Evolutionary conservation across 2,113 vertebrate species (phyloP).

Genomic region (Thinocorus orbignyianus): DNA sequence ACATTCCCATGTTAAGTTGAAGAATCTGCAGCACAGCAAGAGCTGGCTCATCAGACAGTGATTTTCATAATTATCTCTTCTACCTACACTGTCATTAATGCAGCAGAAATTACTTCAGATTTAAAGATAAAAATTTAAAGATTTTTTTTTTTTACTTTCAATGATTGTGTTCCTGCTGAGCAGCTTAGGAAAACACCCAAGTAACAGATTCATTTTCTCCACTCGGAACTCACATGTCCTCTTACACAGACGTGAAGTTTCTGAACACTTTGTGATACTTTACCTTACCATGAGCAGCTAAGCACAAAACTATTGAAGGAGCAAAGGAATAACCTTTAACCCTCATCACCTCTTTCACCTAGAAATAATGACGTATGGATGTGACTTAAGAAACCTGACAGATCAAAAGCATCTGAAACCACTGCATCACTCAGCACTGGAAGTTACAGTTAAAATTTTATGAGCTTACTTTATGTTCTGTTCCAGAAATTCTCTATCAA

Average conservation of each 20-base stretch:
- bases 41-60: neutral
- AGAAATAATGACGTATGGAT: neutral
- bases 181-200: neutral
- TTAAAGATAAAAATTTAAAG: too few species aligned
- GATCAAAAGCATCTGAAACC: neutral
- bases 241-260: rapidly evolving
- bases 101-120: neutral
- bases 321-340: neutral
- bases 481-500: neutral
- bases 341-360: neutral
- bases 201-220: neutral
- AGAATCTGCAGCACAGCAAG: neutral
- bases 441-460: neutral
- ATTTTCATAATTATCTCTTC: neutral
- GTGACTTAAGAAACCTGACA: neutral
- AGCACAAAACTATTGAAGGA: neutral
- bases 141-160: neutral
- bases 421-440: neutral
- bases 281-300: neutral
- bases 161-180: neutral
- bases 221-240: neutral
- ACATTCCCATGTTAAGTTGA: neutral
- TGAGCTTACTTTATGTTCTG: neutral
- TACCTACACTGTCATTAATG: neutral
- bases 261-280: neutral